These are phyloP conservation scores for Trogon melanurus DNA, from an alignment of 2,113 vertebrate species.

Conservation along the genomic window DNA sequence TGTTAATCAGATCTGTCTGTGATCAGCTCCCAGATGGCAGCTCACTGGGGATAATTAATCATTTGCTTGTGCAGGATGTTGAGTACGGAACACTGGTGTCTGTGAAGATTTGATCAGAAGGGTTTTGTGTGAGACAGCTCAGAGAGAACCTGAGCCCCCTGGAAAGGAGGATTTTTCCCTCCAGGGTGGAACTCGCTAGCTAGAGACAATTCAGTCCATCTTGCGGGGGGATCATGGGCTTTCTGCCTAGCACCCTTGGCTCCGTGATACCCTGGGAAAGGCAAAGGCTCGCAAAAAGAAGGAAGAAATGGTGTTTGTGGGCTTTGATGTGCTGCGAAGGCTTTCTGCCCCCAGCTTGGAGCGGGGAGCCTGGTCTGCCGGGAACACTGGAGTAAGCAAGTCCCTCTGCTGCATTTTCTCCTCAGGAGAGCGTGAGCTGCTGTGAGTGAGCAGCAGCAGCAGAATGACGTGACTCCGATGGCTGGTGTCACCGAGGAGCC, in stretches of 20 bases:
- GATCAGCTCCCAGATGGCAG: constrained; percentile 10
- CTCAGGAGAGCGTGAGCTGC: neutral
- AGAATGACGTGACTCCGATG: neutral
- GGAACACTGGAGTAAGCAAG: neutral
- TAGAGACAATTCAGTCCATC: neutral
- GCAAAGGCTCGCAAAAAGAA: neutral
- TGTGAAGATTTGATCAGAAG: neutral
- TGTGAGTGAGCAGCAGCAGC: neutral
- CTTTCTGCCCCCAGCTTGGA: neutral
- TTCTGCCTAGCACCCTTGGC: neutral
- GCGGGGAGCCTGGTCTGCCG: fast-evolving
- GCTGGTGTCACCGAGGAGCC: neutral
- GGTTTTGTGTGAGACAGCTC: neutral
- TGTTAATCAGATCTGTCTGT: neutral
- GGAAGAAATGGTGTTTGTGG: neutral
- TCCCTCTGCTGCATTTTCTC: fast-evolving
- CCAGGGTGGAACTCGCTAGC: neutral
- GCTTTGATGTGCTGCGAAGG: neutral
- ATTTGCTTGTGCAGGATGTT: neutral
- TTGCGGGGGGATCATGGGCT: neutral
- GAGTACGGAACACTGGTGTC: neutral
- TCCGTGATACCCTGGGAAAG: neutral
- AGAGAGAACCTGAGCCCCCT: neutral
- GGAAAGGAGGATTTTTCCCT: neutral
- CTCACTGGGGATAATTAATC: neutral